phyloP scores from a whole-genome alignment of 1,140 invertebrate genomes.

The Latrodectus geometricus region DNA sequence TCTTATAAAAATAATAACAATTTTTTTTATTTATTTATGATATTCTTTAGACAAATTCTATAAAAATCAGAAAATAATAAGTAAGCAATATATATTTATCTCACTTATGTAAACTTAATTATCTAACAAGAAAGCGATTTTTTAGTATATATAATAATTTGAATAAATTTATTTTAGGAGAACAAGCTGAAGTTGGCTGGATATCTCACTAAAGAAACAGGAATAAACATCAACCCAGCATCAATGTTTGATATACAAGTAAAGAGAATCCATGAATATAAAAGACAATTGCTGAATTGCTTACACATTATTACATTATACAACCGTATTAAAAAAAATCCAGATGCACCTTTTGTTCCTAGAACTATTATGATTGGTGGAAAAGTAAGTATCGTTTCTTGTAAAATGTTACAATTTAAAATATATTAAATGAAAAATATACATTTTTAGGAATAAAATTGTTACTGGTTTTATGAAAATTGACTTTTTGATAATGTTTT shows the following conservation, averaged over 20 bases:
- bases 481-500: no score
- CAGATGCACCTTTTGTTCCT: constrained; percentile 82
- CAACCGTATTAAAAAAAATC: constrained; percentile 97
- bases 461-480: no score
- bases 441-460: no score
- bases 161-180: constrained; percentile 48
- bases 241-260: constrained; percentile 99
- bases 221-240: constrained; percentile 88
- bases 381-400: constrained; percentile 37
- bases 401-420: not conserved
- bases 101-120: no score
- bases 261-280: constrained; percentile 99
- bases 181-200: constrained; percentile 94
- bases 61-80: no score
- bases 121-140: not conserved
- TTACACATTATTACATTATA: constrained; percentile 97
- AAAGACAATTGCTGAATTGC: constrained; percentile 95
- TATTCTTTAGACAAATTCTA: no score
- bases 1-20: no score
- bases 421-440: not conserved
- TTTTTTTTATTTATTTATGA: no score
- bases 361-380: constrained; percentile 96
- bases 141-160: not conserved
- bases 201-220: constrained; percentile 90
- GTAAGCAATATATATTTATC: no score